Base-by-base conservation (phyloP, 2,888 invertebrate genomes). In the Nomada goodeniana region DNA sequence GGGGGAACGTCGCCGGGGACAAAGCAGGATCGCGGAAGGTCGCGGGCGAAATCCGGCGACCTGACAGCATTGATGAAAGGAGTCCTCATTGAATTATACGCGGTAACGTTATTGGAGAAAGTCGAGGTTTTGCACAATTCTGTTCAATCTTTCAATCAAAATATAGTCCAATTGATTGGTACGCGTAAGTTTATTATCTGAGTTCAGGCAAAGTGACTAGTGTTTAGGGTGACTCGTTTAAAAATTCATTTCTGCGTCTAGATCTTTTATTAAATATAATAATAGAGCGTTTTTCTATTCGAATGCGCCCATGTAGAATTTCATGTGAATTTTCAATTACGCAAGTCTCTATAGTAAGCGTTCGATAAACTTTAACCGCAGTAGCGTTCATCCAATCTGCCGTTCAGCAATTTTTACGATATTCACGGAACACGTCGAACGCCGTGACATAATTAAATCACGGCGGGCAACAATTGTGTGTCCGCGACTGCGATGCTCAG, bases 51-150 rank as follows among this genome's bases (percentile, higher is more conserved):
- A 80, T 71, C 42, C 64, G 20, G 26, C 29, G 53, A 67, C 50
- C 70, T 65, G 70, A 78, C 50, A 13, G 65, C 7, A 3, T n/a
- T 2, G 9, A 44, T 36, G 29, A 70, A 60, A 57, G 57, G 42
- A 29, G 26, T 36, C 15, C 44, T 76, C 53, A 71, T 77, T 80
- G 47, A 67, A 65, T 80, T 70, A 65, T 23, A 7, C 23, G 26
- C 5, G 15, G 29, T 3, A 18, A 52, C 13, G 26, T 13, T 29
- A n/a, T 23, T n/a, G 2, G 36, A 5, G 18, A 18, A 52, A 20
- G 13, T 13, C 36, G n/a, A 15, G 0, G 44, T 36, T 36, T 36
- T 7, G 36, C 36, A 7, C 5, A 1, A 1, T 36, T 36, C 7
- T 7, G 5, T 15, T 50, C 18, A 18, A 50, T 50, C 7, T 13